phyloP scores from a whole-genome alignment of 23 tunicate species.

The Pegea sp. region DNA sequence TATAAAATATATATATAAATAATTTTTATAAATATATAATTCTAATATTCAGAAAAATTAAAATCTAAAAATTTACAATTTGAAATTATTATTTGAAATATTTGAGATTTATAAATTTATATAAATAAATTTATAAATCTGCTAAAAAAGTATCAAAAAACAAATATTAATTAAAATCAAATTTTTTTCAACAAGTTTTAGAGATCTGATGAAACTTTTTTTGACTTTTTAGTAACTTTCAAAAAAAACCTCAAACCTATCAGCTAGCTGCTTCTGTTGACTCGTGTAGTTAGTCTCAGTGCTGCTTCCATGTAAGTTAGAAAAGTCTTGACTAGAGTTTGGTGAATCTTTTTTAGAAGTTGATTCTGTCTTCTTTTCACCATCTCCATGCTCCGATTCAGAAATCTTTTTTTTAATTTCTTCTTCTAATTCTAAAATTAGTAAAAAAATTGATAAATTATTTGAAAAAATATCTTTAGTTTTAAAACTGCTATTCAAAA shows the following conservation, averaged over 20 bases:
- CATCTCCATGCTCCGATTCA: background rate
- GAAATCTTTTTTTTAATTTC: background rate
- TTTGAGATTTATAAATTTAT: no score
- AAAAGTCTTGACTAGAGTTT: constrained; percentile 11
- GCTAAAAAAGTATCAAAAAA: no score
- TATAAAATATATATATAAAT: no score
- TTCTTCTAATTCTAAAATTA: background rate
- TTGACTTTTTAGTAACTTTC: background rate
- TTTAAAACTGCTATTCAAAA: no score
- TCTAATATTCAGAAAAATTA: background rate
- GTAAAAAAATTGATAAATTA: constrained; percentile 1
- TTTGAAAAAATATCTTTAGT: no score
- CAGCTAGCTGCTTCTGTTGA: constrained; percentile 18
- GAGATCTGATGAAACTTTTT: background rate
- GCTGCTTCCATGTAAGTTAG: constrained; percentile 36
- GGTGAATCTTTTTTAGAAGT: background rate
- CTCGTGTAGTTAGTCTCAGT: constrained; percentile 8
- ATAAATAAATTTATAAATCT: no score
- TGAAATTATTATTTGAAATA: background rate
- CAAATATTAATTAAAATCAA: background rate
- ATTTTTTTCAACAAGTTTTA: background rate
- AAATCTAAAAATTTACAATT: background rate
- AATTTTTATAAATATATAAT: no score
- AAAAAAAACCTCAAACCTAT: constrained; percentile 1
- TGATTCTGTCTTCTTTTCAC: no score